Percentiles rank a stretch among this genome's conserved stretches.
Evolutionary conservation across 2,888 invertebrate genomes (phyloP).

Genomic region (Uloborus plumipes): DNA sequence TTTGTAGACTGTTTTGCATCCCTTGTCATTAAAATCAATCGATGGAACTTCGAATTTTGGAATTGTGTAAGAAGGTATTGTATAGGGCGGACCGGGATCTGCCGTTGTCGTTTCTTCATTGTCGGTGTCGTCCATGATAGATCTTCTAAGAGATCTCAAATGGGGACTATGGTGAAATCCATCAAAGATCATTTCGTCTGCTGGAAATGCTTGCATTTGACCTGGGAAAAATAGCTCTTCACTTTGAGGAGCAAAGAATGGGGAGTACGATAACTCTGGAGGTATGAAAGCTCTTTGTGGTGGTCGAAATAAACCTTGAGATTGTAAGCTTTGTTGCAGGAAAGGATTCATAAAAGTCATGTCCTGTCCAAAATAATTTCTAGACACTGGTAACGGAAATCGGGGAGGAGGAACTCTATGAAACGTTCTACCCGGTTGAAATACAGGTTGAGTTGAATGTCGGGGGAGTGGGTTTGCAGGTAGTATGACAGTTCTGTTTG

Average conservation of each 20-base stretch:
- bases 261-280: slow-evolving; percentile 24
- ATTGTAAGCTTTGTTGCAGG: neutral
- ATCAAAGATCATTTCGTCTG: neutral
- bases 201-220: neutral
- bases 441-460: neutral
- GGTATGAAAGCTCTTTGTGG: neutral
- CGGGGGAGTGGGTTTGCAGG: too few relatives aligned
- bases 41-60: slow-evolving; percentile 55
- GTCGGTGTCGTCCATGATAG: slow-evolving; percentile 12
- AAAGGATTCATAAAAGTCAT: slow-evolving; percentile 28
- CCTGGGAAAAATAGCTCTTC: neutral
- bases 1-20: slow-evolving; percentile 42
- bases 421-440: neutral
- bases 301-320: neutral
- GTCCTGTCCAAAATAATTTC: slow-evolving; percentile 7
- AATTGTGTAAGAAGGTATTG: slow-evolving; percentile 40
- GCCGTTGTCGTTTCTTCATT: slow-evolving; percentile 4
- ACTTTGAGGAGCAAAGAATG: slow-evolving; percentile 3
- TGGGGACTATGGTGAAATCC: slow-evolving; percentile 44
- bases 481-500: too few relatives aligned
- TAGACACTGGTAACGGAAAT: slow-evolving; percentile 7
- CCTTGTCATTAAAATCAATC: slow-evolving; percentile 52
- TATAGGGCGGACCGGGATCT: slow-evolving; percentile 26
- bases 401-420: neutral
- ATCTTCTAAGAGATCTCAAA: slow-evolving; percentile 32